Base-by-base conservation (phyloP, 2,113 vertebrate genomes). In the Eonycteris spelaea region DNA sequence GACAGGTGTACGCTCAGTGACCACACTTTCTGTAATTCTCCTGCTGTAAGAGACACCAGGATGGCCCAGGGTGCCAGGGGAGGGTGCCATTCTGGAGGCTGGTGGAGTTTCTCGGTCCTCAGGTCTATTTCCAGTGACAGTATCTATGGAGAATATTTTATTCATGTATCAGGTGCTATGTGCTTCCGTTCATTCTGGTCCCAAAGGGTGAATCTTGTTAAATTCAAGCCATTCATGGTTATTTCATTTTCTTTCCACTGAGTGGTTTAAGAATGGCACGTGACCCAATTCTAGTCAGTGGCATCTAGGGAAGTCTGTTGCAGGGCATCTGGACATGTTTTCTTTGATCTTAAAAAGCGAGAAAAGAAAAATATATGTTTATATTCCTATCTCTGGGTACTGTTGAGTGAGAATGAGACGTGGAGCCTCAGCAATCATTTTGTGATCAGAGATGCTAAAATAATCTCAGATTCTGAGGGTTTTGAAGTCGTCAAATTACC, bases 341-440 rank as follows among this genome's bases (percentile, higher is more conserved):
- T 51, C 61, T 95, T 90, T 91, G 38, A 78, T 86, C 26, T 92
- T 51, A 83, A 86, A 94, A 94, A 38, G 24, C 88, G 21, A 78
- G 38, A 14, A 63, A 61, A 85, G 30, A n/a, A 93, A 91, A 93
- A 91, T 12, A 53, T 22, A 74, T 13, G 30, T 51, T 86, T 90
- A 28, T 61, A 30, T 83, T 96, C 2, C 5, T 70, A 68, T 83
- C 21, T 90, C 22, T 95, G 68, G 48, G 21, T 5, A 12, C 33
- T 28, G 24, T 85, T 7, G 38, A 57, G 21, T 53, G 71, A 87
- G 57, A 73, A 61, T 79, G 43, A 84, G 63, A 51, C 35, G n/a
- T 9, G 28, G 61, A 82, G 35, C 13, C 51, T 92, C 51, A n/a
- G 75, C 55, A 90, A 73, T 86, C 38, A 86, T 95, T 96, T 95